Conservation (phyloP, 1,140 invertebrate species). For the Schlechtendalia chinensis region DNA sequence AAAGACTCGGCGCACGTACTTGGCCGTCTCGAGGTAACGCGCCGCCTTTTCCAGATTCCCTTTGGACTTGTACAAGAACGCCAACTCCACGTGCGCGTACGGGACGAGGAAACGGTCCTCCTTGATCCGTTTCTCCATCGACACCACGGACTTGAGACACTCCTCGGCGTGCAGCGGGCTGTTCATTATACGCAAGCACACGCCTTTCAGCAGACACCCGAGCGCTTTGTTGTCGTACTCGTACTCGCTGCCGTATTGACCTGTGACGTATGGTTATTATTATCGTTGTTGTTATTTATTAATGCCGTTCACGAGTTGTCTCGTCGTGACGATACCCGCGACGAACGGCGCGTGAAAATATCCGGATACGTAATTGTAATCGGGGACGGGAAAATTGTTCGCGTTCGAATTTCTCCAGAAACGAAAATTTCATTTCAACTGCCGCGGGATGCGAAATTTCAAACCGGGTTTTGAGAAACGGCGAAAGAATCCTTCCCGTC, state of each 20-base stretch:
- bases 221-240: conserved; percentile 78
- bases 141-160: conserved; percentile 68
- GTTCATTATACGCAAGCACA: conserved; percentile 74
- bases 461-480: no score
- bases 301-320: no score
- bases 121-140: conserved; percentile 74
- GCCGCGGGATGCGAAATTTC: no score
- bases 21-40: conserved; percentile 76
- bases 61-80: conserved; percentile 70
- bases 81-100: conserved; percentile 83
- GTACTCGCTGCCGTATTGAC: conserved; percentile 59
- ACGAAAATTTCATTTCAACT: no score
- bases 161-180: conserved; percentile 72
- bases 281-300: no score
- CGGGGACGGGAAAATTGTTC: no score
- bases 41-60: conserved; percentile 69
- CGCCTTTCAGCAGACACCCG: conserved; percentile 75
- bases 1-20: no score
- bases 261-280: conserved; percentile 53
- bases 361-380: no score
- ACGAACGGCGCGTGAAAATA: no score
- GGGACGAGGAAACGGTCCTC: conserved; percentile 84
- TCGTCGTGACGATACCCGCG: no score
- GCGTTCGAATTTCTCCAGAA: no score
- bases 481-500: no score